Conservation (phyloP, 2,113 vertebrate genomes). For the Hippoglossus stenolepis region DNA sequence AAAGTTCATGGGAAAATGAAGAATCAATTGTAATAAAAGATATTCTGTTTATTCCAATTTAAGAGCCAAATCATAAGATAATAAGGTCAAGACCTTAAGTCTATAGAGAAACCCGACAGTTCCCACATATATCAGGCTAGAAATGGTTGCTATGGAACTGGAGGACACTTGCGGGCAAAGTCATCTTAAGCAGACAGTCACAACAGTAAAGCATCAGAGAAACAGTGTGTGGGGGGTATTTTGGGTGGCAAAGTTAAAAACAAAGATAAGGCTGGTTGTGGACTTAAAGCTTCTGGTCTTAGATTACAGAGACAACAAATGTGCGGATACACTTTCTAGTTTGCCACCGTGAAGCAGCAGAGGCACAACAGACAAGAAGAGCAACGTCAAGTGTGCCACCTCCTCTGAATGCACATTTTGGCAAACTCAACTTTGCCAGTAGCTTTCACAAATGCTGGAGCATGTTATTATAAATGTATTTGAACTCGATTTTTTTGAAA, state of each 20-base stretch:
- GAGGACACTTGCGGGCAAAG: background rate
- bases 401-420: background rate
- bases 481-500: background rate
- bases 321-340: background rate
- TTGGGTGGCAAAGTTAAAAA: background rate
- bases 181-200: background rate
- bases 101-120: too few species aligned
- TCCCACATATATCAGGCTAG: background rate
- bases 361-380: background rate
- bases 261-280: background rate
- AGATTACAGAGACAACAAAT: background rate
- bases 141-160: background rate
- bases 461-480: background rate
- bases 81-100: too few species aligned
- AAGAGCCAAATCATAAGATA: too few species aligned
- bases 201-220: background rate
- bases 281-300: background rate
- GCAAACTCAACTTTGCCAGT: background rate
- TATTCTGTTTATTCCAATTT: too few species aligned
- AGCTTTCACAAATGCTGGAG: background rate
- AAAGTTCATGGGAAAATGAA: too few species aligned
- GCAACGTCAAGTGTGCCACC: background rate
- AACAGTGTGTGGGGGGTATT: background rate
- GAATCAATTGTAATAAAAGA: too few species aligned
- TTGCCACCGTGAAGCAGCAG: background rate